A percentile compares a stretch with the other conserved stretches of the same genome.
phyloP scores from a whole-genome alignment of 2,113 vertebrate species.

The Falco punctatus region DNA sequence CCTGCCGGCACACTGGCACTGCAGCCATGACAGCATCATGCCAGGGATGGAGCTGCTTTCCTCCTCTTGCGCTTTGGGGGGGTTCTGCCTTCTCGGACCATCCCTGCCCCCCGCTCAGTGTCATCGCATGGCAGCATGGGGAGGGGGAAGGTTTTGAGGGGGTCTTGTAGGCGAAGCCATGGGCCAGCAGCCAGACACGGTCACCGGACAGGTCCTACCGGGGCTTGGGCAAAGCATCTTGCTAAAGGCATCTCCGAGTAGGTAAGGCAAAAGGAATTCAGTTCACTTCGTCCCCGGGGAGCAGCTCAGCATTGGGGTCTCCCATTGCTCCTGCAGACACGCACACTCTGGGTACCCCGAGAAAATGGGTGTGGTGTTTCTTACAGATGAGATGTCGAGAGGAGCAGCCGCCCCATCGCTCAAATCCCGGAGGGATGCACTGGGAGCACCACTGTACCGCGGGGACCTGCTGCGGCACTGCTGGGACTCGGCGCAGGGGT shows the following conservation, averaged over 20 bases:
- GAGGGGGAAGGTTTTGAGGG: not conserved
- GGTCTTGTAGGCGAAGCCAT: not conserved
- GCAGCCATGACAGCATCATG: accelerated
- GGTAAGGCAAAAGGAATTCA: slow-evolving; percentile 53
- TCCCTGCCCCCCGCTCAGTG: not conserved
- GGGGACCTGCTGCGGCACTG: not conserved
- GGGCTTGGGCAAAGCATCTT: not conserved
- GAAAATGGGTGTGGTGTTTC: not conserved
- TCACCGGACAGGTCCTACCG: not conserved
- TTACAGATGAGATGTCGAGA: not conserved
- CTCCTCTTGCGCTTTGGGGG: not conserved
- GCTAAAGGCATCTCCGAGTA: slow-evolving; percentile 45
- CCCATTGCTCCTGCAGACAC: not conserved
- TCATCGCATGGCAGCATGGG: not conserved
- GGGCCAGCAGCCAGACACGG: not conserved
- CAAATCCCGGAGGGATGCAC: not conserved
- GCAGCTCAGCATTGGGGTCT: not conserved
- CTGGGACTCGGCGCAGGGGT: not conserved
- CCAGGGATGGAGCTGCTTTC: not conserved
- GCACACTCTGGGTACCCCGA: accelerated
- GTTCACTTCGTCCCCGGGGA: not conserved
- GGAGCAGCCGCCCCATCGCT: not conserved
- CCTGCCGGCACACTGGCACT: not conserved
- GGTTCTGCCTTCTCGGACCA: not conserved
- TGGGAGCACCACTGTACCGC: not conserved